Evolutionary conservation across 2,797 vertebrate genomes (phyloP).

Genomic region (Peromyscus aztecus): DNA sequence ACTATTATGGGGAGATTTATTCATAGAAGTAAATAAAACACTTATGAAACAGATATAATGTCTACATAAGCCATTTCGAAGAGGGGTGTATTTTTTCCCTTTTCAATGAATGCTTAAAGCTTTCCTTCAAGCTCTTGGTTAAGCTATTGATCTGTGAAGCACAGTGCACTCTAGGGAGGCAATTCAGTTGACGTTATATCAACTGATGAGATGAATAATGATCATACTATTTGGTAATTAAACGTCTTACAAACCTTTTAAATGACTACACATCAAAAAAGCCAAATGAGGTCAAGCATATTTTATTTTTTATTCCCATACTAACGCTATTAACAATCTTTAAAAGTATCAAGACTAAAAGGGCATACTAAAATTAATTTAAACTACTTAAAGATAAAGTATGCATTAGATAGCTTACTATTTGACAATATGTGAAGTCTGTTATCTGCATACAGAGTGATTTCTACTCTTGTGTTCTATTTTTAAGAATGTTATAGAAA

Average conservation of each 20-base stretch:
- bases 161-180: slow-evolving; percentile 94
- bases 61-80: slow-evolving; percentile 82
- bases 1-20: slow-evolving; percentile 73
- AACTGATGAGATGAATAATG: slow-evolving; percentile 98
- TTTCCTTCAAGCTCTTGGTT: slow-evolving; percentile 92
- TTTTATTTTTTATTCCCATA: slow-evolving; percentile 85
- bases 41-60: slow-evolving; percentile 78
- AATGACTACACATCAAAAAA: slow-evolving; percentile 93
- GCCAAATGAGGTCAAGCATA: slow-evolving; percentile 92
- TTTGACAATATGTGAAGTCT: slow-evolving; percentile 48
- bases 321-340: slow-evolving; percentile 78
- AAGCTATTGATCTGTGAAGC: slow-evolving; percentile 99
- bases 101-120: slow-evolving; percentile 88
- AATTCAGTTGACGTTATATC: slow-evolving; percentile 97
- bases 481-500: slow-evolving; percentile 61
- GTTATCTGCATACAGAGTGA: slow-evolving; percentile 39
- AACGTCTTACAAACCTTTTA: slow-evolving; percentile 98
- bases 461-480: slow-evolving; percentile 68
- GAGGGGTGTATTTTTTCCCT: slow-evolving; percentile 80
- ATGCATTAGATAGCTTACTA: slow-evolving; percentile 39
- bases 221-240: slow-evolving; percentile 99
- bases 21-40: slow-evolving; percentile 85
- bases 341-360: slow-evolving; percentile 68
- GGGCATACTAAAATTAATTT: slow-evolving; percentile 71
- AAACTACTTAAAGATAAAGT: slow-evolving; percentile 67